Evolutionary conservation across 2,797 vertebrate species (phyloP), one percentile per base, ranked within the genome.

Genomic region (Helarctos malayanus): DNA sequence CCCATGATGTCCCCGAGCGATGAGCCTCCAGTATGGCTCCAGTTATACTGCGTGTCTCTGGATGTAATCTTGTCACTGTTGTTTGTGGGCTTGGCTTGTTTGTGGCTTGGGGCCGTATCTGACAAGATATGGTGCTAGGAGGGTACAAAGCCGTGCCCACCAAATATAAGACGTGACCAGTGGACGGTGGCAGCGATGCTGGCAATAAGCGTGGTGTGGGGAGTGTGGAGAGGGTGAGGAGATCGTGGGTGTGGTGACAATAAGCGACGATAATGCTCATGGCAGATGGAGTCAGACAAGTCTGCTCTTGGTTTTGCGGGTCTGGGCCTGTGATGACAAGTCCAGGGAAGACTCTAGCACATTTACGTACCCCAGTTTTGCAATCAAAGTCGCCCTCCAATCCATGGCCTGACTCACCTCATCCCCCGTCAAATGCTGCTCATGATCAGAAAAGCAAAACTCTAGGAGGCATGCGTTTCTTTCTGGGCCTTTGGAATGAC

Each of bases 381-480:
- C 32, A 54, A 38, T 41, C 91, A 32, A 32, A 61, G 57, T 32
- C 38, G 10, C 73, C n/a, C 56, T 38, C 14, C 32, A n/a, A 27
- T 7, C 27, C 21, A 54, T 0, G 1, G 15, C 25, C 7, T 18
- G 29, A 9, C 23, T 23, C 4, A 0, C 12, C 49, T 69, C 49
- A 32, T 41, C 81, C 47, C 7, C 3, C 1, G 41, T 63, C 45
- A 16, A 23, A 41, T 38, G n/a, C 23, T 56, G 52, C 27, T 6
- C 45, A 0, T 13, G n/a, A 57, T 81, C 57, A 87, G 95, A 98
- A 96, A 81, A 86, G 96, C 79, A 32, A 78, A 96, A 63, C 65
- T 25, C 49, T 29, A 65, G 63, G 35, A 87, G 61, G 68, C 97
- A 88, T 47, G 23, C 73, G 27, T 78, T 47, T 78, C 86, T 23